A percentile compares a stretch with the other conserved stretches of the same genome.
These are phyloP conservation scores for Leptopilina syphax DNA, from an alignment of 2,888 invertebrate species.

Conservation along the genomic window DNA sequence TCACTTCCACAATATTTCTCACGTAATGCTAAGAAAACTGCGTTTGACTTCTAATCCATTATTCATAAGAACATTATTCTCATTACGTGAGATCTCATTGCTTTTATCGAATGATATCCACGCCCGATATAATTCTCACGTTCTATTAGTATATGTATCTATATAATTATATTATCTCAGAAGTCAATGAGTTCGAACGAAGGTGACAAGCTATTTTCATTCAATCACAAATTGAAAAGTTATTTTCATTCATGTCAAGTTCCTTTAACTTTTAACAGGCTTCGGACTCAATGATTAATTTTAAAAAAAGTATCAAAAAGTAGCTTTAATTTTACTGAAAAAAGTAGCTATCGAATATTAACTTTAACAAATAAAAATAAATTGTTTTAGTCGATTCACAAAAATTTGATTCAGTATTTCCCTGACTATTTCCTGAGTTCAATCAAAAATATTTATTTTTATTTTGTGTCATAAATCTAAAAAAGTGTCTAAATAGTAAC, in stretches of 20 bases:
- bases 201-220: not conserved
- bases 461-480: no score
- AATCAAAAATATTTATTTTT: no score
- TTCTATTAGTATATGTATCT: constrained; percentile 7
- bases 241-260: not conserved
- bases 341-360: no score
- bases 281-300: no score
- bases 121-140: constrained; percentile 11
- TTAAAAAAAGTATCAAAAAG: no score
- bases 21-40: constrained; percentile 12
- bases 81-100: constrained; percentile 20
- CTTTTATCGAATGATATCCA: constrained; percentile 7
- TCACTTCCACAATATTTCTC: constrained; percentile 38
- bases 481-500: no score
- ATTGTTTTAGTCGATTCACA: no score
- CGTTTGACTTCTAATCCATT: constrained; percentile 22
- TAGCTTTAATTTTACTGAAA: no score
- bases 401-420: no score
- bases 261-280: no score
- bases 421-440: no score
- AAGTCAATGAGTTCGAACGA: not conserved
- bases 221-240: not conserved
- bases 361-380: no score
- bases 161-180: not conserved
- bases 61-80: constrained; percentile 30